These are phyloP conservation scores for Sarcophaga subvicina DNA, from an alignment of 2,888 invertebrate genomes.

Conservation along the genomic window DNA sequence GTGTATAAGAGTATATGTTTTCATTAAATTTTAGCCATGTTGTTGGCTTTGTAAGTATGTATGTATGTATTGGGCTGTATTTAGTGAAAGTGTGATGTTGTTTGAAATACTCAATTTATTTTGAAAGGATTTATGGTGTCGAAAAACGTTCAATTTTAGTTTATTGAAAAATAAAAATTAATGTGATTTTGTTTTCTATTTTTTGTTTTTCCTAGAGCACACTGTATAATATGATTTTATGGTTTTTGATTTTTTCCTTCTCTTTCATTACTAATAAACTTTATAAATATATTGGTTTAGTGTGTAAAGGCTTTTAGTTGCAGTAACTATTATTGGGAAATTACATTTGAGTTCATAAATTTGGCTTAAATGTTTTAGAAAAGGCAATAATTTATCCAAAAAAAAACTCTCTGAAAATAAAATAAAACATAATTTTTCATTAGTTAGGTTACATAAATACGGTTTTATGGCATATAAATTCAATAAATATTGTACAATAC, in stretches of 20 bases:
- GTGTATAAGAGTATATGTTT: conserved; percentile 1
- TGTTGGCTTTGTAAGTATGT: not conserved
- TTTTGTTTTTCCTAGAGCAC: conserved; percentile 4
- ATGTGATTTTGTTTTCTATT: conserved; percentile 50
- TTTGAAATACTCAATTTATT: conserved; percentile 65
- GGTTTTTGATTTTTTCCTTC: conserved; percentile 7
- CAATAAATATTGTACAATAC: no score
- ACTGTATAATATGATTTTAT: conserved; percentile 19
- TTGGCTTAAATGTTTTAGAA: conserved; percentile 19
- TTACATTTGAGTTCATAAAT: conserved; percentile 33
- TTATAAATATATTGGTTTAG: conserved; percentile 22
- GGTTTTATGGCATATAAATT: no score
- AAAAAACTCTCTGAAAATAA: not conserved
- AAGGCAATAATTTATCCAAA: conserved; percentile 7
- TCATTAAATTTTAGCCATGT: conserved; percentile 35
- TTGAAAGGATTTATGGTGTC: conserved; percentile 65
- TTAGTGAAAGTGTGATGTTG: conserved; percentile 26
- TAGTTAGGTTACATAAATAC: not conserved
- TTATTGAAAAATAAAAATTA: conserved; percentile 70
- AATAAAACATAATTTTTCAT: not conserved
- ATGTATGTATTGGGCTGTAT: not conserved
- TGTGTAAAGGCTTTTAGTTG: not conserved
- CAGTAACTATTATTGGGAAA: not conserved
- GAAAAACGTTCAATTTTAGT: conserved; percentile 56
- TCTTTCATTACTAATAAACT: conserved; percentile 12